Evolutionary conservation across 2,888 invertebrate genomes (phyloP), one percentile per base, ranked within the genome.

Genomic region (Trichogramma dendrolimi): DNA sequence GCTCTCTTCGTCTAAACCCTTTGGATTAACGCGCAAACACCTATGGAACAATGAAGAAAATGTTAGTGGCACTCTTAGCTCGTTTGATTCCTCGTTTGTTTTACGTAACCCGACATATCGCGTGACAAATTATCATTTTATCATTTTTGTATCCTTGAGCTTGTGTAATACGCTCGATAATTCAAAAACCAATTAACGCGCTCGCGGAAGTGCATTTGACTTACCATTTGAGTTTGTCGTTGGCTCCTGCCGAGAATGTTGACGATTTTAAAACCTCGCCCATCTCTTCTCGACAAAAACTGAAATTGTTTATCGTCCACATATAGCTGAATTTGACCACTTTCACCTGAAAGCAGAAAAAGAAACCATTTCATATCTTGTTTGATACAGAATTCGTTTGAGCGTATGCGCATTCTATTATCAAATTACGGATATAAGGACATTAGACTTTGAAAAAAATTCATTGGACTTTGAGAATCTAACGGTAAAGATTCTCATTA

Each of bases 281-380:
- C 98, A 99, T 99, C 84, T 99, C 99, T 84, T 99, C 99, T 74
- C 98, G 92, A 85, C 99, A 99, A 85, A 99, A 99, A 85, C 97
- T 97, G 85, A 99, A 99, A 88, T 99, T 99, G 85, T 98, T 98
- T 85, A 99, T 99, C 81, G 99, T 99, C 99, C 99, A 99, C 95
- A 99, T 98, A 84, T 99, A 99, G 84, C 96, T 97, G 88, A 99
- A 99, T 85, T 99, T 99, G 74, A 98, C 96, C 83, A 99, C 98
- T 89, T 98, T 98, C 81, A 98, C 97, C 96, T 96, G 89, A 71
- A 27, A 27, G 27, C 27, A 27, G 27, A 27, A 27, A 27, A 27
- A 27, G 27, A 27, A 27, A 27, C 27, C 27, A 27, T 27, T 27
- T 27, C 27, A 27, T 27, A 2, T 27, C 27, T 27, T 27, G 27